Base-by-base conservation (phyloP, 2,113 vertebrate species). In the Rhodinocichla rosea region DNA sequence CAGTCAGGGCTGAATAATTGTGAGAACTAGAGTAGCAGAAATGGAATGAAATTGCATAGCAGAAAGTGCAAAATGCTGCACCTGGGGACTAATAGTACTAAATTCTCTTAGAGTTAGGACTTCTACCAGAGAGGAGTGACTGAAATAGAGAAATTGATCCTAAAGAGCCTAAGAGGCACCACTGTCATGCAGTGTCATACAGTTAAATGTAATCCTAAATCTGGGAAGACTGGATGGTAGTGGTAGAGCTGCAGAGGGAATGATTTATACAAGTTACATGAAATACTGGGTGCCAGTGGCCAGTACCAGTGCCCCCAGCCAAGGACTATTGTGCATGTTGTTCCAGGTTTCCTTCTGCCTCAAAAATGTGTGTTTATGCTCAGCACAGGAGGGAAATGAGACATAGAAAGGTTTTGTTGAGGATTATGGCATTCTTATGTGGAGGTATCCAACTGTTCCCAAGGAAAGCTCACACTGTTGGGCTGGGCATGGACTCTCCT, bases 21-120 rank as follows among this genome's bases (percentile, higher is more conserved):
- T 88, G 60, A 75, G 47, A n/a, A 67, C 27, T 70, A 56, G 33
- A 67, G 44, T 68, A 89, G 63, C 30, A 81, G 56, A 95, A 95
- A 86, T 97, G 17, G 64, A 90, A 90, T 67, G 42, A 90, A 95
- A 88, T 90, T 86, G 33, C 62, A 42, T 80, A 86, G 94, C 9
- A 83, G 57, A 80, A 86, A 81, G 83, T 63, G 37, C 56, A 73
- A 93, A 94, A 83, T 93, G 37, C 52, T 92, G 64, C 56, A 71
- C 52, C 89, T 67, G 42, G 59, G 52, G 68, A 55, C 60, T 81
- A 92, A 70, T 59, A 77, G 64, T 50, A 56, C 55, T 90, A 74
- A 96, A 94, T 74, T 85, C 26, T 77, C 67, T 77, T 77, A 59
- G 77, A 86, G 50, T 28, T 57, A n/a, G 73, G 35, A 87, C 47